Evolutionary conservation across 2,797 vertebrate species (phyloP), one percentile per base, ranked within the genome.

Genomic region (Salmo trutta): DNA sequence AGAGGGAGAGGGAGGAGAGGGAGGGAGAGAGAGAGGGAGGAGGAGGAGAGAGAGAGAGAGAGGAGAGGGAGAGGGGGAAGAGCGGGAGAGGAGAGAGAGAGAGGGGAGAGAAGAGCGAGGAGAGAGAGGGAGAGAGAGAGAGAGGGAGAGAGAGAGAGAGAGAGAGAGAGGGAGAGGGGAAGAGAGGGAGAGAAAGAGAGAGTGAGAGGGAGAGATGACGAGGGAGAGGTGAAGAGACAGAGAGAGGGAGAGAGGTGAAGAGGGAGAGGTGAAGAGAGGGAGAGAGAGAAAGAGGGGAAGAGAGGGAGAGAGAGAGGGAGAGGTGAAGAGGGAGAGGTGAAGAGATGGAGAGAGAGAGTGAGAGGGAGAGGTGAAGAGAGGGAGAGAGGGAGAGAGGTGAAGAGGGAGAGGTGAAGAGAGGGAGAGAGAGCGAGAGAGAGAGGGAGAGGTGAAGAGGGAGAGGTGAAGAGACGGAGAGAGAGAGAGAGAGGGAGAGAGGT

Each of bases 1-100:
- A 3, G 4, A 3, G n/a, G n/a, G n/a, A n/a, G n/a, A n/a, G n/a
- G n/a, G n/a, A n/a, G n/a, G n/a, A n/a, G n/a, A 31, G 31, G 4
- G 31, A 31, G 31, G 4, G 31, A 31, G 31, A 31, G 31, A 31
- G 31, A 31, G 31, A 31, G 24, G 1, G 24, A 24, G 24, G 56
- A 62, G 21, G 1, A 10, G 24, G 1, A 24, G 24, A 24, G 24
- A 24, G 24, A 62, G 6, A 24, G 7, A 71, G 74, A 76, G 75
- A 52, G 79, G 7, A 5, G 19, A 24, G 24, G 21, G 56, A 62
- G n/a, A 21, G n/a, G 56, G 1, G 8, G 12, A n/a, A 21, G n/a
- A 24, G 77, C 72, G 74, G 76, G 29, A 76, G n/a, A n/a, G n/a
- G 71, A 75, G 41, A 78, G 31, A 87, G 77, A 68, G 47, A 73